A percentile compares a stretch with the other conserved stretches of the same genome.
These are phyloP conservation scores for Heterochromis multidens DNA, from an alignment of 2,113 vertebrate genomes.

Conservation along the genomic window DNA sequence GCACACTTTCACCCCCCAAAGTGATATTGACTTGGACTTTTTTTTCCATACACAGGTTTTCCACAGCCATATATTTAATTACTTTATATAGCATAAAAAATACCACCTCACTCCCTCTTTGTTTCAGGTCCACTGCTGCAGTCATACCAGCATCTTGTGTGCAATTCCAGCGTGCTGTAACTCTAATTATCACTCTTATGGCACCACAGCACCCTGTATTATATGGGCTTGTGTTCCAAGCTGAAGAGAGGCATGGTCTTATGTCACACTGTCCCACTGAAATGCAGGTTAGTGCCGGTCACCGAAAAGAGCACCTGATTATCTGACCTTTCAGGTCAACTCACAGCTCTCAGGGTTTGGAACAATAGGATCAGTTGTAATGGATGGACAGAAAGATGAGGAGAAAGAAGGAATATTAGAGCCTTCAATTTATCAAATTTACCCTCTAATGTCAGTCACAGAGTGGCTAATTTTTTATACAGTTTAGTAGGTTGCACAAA, in stretches of 20 bases:
- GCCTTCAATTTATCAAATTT: slow-evolving; percentile 26
- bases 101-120: not conserved
- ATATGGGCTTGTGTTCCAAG: slow-evolving; percentile 4
- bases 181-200: slow-evolving; percentile 3
- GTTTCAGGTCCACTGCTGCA: not conserved
- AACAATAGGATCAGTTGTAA: slow-evolving; percentile 68
- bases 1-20: not conserved
- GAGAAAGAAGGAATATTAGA: slow-evolving; percentile 4
- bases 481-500: not conserved
- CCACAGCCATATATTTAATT: not conserved
- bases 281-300: slow-evolving; percentile 56
- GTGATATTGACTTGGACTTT: not conserved
- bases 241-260: not conserved
- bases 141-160: not conserved
- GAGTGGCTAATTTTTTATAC: not conserved
- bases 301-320: slow-evolving; percentile 63
- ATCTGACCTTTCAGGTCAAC: slow-evolving; percentile 64
- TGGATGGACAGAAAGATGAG: slow-evolving; percentile 45
- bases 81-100: not conserved
- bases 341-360: slow-evolving; percentile 38
- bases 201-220: not conserved
- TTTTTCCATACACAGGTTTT: not conserved
- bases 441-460: not conserved
- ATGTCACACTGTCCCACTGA: slow-evolving; percentile 42
- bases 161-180: not conserved